Percentiles rank a stretch among this genome's conserved stretches.
Conservation (phyloP, 2,113 vertebrate species). For the Crotalus viridis region DNA sequence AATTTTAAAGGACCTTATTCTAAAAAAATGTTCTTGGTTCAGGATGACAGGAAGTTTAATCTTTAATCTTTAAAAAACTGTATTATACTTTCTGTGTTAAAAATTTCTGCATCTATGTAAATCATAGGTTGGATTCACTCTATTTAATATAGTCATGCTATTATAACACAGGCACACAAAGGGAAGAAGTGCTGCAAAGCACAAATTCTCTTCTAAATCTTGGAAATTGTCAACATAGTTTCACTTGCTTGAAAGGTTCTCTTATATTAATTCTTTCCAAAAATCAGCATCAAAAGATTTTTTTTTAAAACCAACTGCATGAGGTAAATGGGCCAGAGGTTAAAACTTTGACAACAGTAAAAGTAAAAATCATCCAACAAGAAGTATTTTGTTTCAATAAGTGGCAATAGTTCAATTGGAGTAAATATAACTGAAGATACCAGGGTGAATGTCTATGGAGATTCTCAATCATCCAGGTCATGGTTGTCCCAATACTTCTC, state of each 20-base stretch:
- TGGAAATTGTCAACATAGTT: neutral
- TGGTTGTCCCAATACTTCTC: neutral
- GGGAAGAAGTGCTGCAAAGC: conserved; percentile 20
- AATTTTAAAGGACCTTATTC: rapidly evolving
- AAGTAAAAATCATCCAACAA: neutral
- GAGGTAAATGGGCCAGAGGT: neutral
- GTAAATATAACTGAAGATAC: neutral
- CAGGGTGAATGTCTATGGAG: neutral
- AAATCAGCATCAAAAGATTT: neutral
- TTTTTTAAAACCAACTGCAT: rapidly evolving
- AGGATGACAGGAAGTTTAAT: neutral
- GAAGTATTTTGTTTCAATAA: neutral
- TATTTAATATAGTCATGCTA: neutral
- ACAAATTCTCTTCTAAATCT: neutral
- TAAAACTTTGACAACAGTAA: neutral
- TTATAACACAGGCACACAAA: neutral
- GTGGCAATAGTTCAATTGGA: neutral
- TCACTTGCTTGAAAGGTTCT: neutral
- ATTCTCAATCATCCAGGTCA: neutral
- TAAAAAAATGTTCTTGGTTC: neutral
- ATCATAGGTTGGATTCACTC: rapidly evolving
- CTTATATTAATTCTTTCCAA: rapidly evolving
- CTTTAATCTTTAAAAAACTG: neutral
- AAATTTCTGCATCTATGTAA: rapidly evolving
- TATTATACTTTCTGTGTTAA: neutral